A percentile compares a stretch with the other conserved stretches of the same genome.
These are phyloP conservation scores for Agapostemon virescens DNA, from an alignment of 2,888 invertebrate genomes.

Conservation along the genomic window DNA sequence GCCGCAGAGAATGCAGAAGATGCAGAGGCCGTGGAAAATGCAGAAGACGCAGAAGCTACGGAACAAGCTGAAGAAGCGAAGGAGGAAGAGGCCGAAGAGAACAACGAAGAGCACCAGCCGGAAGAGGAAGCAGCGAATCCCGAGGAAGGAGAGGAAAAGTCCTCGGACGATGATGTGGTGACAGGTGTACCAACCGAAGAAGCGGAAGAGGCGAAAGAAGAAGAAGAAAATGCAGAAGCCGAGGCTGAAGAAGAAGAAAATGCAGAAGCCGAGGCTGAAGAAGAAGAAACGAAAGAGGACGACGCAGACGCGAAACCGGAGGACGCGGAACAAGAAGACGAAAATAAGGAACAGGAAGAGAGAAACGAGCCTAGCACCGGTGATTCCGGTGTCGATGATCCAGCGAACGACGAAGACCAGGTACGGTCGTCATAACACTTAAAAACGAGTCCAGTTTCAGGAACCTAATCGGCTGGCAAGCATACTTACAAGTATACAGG, in stretches of 20 bases:
- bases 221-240: neutral
- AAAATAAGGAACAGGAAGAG: constrained; percentile 78
- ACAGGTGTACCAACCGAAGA: constrained; percentile 38
- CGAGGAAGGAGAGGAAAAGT: constrained; percentile 57
- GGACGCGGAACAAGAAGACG: constrained; percentile 33
- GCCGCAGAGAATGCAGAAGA: neutral
- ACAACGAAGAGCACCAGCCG: constrained; percentile 40
- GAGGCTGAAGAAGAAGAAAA: constrained; percentile 32
- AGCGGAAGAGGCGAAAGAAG: constrained; percentile 14
- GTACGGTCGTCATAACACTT: constrained; percentile 63
- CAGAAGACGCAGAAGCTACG: constrained; percentile 8
- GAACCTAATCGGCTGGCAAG: constrained; percentile 24
- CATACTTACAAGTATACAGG: constrained; percentile 1
- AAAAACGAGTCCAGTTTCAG: constrained; percentile 42
- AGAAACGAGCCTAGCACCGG: constrained; percentile 79
- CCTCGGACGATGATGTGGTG: constrained; percentile 62
- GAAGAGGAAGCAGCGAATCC: constrained; percentile 48
- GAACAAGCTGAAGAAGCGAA: constrained; percentile 16
- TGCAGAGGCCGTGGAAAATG: neutral
- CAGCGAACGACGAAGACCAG: constrained; percentile 81
- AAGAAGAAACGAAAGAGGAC: constrained; percentile 42
- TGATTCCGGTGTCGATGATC: constrained; percentile 82
- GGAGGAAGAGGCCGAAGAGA: constrained; percentile 40
- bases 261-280: neutral
- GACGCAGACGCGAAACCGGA: constrained; percentile 49